Conservation (phyloP, 2,113 vertebrate species). For the Pterocles gutturalis region DNA sequence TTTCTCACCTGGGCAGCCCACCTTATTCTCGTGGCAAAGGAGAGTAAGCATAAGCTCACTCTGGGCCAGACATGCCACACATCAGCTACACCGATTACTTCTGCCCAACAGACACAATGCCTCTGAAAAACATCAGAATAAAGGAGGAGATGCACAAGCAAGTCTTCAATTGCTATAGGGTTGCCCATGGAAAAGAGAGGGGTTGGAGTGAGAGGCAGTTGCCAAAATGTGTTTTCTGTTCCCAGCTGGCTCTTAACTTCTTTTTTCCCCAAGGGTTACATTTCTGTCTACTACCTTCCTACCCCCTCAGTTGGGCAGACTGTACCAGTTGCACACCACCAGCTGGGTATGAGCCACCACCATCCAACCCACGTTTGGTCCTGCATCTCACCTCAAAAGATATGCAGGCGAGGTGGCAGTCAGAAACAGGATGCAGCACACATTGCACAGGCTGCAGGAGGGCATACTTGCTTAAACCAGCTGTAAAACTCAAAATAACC, state of each 20-base stretch:
- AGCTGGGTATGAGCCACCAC: background rate
- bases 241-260: background rate
- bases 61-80: background rate
- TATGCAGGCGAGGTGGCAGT: background rate
- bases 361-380: background rate
- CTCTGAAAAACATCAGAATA: background rate
- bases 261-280: background rate
- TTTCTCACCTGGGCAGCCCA: background rate
- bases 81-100: background rate
- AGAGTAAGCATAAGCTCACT: background rate
- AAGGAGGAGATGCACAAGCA: background rate
- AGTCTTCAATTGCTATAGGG: background rate
- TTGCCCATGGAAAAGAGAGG: background rate
- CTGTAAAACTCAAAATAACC: background rate
- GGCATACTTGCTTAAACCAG: background rate
- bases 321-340: fast-evolving
- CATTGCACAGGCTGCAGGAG: background rate
- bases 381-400: background rate
- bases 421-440: background rate
- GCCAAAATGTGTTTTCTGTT: background rate
- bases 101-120: background rate
- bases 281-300: background rate
- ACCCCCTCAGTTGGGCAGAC: fast-evolving
- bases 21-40: background rate
- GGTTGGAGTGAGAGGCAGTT: background rate